Evolutionary conservation across 2,888 invertebrate species (phyloP), one percentile per base, ranked within the genome.

Genomic region (Desoria tigrina): DNA sequence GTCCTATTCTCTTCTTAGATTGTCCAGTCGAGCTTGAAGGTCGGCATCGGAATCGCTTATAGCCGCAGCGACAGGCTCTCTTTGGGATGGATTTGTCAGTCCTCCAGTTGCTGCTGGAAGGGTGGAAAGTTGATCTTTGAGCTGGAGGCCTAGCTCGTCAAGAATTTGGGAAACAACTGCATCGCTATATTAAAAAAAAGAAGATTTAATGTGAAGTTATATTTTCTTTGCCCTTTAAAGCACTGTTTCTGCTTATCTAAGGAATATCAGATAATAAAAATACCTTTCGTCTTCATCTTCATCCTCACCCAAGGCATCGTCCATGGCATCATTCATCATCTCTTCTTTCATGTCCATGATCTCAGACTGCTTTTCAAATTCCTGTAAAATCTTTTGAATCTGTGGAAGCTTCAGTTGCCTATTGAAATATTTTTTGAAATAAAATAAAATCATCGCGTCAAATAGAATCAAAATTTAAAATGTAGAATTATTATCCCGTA

Each of bases 271-370:
- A 55, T 11, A n/a, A 50, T n/a, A n/a, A 14, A 26, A 21, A n/a
- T n/a, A 90, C 92, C 90, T 94, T 83, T 99, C 98, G 79, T 97
- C 96, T 80, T 97, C 96, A 79, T 99, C 99, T 53, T 89, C 96
- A 79, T 96, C 98, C 73, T 92, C 98, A 77, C 94, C 98, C 90
- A 99, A 95, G 1, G 98, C 99, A 83, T 99, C 99, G 81, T 99
- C 99, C 79, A 99, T 98, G 56, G 95, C 97, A 81, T 99, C 99
- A 80, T 94, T 96, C 89, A 99, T 99, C 87, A 99, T 94, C 82
- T 99, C 99, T 81, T 99, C 98, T 80, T 99, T 99, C 98, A 99
- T 99, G 80, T 99, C 98, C 99, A 99, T 99, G 62, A 99, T 96
- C 83, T 99, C 98, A 0, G 95, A 94, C 80, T 99, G 98, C 79